phyloP scores from a whole-genome alignment of 2,888 invertebrate genomes.

The Drosophila flavopinicola region DNA sequence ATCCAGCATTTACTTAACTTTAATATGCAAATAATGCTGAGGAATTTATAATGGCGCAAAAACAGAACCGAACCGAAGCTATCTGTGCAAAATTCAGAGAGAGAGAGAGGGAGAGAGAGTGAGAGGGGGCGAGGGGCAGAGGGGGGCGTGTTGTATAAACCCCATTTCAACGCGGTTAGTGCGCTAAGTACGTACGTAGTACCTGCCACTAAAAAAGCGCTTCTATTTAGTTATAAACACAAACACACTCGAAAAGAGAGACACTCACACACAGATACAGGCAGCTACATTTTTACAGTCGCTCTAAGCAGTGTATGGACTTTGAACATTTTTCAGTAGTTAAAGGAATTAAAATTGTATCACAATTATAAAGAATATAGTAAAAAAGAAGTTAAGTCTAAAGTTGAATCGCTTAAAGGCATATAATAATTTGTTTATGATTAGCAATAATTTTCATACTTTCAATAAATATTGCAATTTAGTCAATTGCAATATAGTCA shows the following conservation, averaged over 20 bases:
- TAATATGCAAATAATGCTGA: conserved; percentile 73
- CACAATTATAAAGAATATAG: neutral
- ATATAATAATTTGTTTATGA: too few species aligned
- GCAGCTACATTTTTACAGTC: conserved; percentile 29
- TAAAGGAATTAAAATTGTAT: neutral
- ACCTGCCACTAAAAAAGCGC: conserved; percentile 57
- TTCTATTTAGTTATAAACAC: conserved; percentile 69
- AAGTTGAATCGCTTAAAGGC: too few species aligned
- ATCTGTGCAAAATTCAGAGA: conserved; percentile 43
- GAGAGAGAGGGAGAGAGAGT: neutral
- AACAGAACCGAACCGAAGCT: conserved; percentile 26
- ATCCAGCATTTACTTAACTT: conserved; percentile 57
- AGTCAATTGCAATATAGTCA: too few species aligned
- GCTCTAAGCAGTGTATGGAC: conserved; percentile 8
- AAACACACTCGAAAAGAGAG: conserved; percentile 31
- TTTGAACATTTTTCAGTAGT: neutral
- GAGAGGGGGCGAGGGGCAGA: conserved; percentile 2
- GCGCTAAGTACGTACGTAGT: conserved; percentile 65
- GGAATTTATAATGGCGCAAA: conserved; percentile 73
- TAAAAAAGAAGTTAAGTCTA: too few species aligned
- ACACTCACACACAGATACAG: conserved; percentile 1
- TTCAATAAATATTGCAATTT: too few species aligned
- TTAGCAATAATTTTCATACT: too few species aligned
- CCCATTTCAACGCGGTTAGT: conserved; percentile 63
- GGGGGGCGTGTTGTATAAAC: conserved; percentile 37